Evolutionary conservation across 2,113 vertebrate species (phyloP).

Genomic region (Anarhynchus alexandrinus): DNA sequence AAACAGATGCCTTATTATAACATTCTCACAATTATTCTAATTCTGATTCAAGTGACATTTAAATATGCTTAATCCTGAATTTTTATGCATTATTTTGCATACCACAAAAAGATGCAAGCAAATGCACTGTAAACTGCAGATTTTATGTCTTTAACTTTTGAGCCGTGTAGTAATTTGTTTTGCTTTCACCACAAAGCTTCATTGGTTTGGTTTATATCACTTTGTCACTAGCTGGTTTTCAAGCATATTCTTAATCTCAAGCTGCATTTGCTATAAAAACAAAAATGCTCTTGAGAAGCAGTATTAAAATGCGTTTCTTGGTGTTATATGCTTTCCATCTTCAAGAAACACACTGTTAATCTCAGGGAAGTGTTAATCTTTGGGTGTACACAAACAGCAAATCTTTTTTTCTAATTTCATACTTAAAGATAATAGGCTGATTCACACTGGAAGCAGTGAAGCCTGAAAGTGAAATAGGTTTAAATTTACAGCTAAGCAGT

Average conservation of each 20-base stretch:
- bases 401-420: slow-evolving; percentile 59
- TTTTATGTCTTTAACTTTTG: slow-evolving; percentile 21
- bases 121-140: slow-evolving; percentile 26
- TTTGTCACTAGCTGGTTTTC: not conserved
- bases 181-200: not conserved
- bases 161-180: slow-evolving; percentile 3
- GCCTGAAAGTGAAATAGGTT: slow-evolving; percentile 63
- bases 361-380: slow-evolving; percentile 27
- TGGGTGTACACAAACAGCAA: slow-evolving; percentile 12
- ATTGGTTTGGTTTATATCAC: not conserved
- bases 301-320: slow-evolving; percentile 12
- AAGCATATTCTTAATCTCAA: slow-evolving; percentile 3
- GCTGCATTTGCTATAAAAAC: not conserved
- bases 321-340: not conserved
- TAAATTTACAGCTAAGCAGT: slow-evolving; percentile 63
- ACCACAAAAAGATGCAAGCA: slow-evolving; percentile 30
- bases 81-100: slow-evolving; percentile 40
- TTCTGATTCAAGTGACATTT: slow-evolving; percentile 24
- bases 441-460: slow-evolving; percentile 53
- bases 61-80: slow-evolving; percentile 29
- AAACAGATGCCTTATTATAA: not conserved
- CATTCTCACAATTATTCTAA: not conserved
- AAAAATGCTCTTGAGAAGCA: slow-evolving; percentile 9
- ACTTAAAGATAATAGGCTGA: slow-evolving; percentile 59
- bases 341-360: slow-evolving; percentile 21